Percentiles rank a stretch among this genome's conserved stretches.
Evolutionary conservation across 2,888 invertebrate species (phyloP).

Genomic region (Eueremaeus valkanovi): DNA sequence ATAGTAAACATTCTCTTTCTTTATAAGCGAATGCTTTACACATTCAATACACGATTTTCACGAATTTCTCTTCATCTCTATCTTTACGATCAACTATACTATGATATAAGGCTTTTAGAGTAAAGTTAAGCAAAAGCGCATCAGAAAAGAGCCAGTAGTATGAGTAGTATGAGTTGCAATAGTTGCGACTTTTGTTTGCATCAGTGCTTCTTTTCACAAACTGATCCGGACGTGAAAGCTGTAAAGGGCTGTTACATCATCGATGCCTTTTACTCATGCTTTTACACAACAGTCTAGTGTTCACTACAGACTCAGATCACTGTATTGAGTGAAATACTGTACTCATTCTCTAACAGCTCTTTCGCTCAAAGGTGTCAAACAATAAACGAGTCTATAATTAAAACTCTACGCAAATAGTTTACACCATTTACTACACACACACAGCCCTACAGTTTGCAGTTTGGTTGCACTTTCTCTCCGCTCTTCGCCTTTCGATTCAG

Average conservation of each 20-base stretch:
- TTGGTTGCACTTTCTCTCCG: constrained; percentile 31
- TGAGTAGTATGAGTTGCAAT: constrained; percentile 11
- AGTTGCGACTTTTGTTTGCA: constrained; percentile 29
- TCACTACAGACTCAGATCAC: not conserved
- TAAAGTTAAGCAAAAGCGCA: not conserved
- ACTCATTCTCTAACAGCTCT: constrained; percentile 11
- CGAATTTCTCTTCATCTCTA: constrained; percentile 18
- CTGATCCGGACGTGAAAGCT: constrained; percentile 31
- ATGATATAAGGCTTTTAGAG: constrained; percentile 24
- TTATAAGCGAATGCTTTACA: constrained; percentile 9
- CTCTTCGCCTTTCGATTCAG: constrained; percentile 42
- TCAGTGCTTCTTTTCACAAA: constrained; percentile 33
- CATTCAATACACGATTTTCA: constrained; percentile 33
- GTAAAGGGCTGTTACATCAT: constrained; percentile 30
- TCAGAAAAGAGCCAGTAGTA: not conserved
- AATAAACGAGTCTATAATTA: constrained; percentile 33
- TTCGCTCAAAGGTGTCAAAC: constrained; percentile 28
- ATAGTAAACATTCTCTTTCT: constrained; percentile 12
- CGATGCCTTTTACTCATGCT: constrained; percentile 3
- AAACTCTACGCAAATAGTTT: constrained; percentile 4
- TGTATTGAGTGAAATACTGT: not conserved
- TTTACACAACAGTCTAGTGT: not conserved
- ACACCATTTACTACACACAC: not conserved
- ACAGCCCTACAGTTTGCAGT: not conserved
- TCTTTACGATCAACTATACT: not conserved